Percentiles rank a stretch among this genome's conserved stretches.
phyloP scores from a whole-genome alignment of 2,888 invertebrate species.

The Melinaea menophilus region DNA sequence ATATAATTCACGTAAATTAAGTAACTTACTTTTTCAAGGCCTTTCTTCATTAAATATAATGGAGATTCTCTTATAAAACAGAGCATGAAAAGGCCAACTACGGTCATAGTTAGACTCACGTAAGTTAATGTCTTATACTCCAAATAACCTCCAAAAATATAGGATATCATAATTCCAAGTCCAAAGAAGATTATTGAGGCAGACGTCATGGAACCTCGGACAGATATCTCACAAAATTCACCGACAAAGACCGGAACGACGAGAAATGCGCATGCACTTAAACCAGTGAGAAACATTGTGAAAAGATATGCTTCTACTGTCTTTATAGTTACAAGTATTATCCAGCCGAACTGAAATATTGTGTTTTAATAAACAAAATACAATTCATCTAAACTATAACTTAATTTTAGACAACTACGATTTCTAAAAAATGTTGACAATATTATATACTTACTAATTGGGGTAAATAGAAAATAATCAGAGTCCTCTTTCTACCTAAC shows the following conservation, averaged over 20 bases:
- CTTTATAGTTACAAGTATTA: constrained; percentile 40
- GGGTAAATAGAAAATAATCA: constrained; percentile 29
- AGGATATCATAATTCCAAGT: constrained; percentile 55
- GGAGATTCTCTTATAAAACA: constrained; percentile 54
- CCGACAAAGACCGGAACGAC: constrained; percentile 51
- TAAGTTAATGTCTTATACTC: constrained; percentile 51
- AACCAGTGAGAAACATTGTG: constrained; percentile 52
- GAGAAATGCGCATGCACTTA: constrained; percentile 46
- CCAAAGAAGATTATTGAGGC: constrained; percentile 49
- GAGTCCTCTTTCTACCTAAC: constrained; percentile 41
- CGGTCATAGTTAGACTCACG: constrained; percentile 41
- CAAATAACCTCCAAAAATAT: constrained; percentile 52
- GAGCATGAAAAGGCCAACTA: constrained; percentile 39
- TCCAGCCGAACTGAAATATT: constrained; percentile 50
- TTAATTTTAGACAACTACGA: not conserved
- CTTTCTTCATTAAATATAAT: constrained; percentile 50
- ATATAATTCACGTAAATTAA: constrained; percentile 35
- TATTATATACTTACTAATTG: constrained; percentile 1
- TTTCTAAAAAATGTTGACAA: not conserved
- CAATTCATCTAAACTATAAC: not conserved
- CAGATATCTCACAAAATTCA: constrained; percentile 58
- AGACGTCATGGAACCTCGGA: constrained; percentile 57
- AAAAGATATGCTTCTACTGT: constrained; percentile 50
- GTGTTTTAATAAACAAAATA: not conserved
- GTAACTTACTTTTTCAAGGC: constrained; percentile 47